Percentiles rank a stretch among this genome's conserved stretches.
Conservation (phyloP, 2,797 vertebrate genomes). For the Pseudochirops cupreus region DNA sequence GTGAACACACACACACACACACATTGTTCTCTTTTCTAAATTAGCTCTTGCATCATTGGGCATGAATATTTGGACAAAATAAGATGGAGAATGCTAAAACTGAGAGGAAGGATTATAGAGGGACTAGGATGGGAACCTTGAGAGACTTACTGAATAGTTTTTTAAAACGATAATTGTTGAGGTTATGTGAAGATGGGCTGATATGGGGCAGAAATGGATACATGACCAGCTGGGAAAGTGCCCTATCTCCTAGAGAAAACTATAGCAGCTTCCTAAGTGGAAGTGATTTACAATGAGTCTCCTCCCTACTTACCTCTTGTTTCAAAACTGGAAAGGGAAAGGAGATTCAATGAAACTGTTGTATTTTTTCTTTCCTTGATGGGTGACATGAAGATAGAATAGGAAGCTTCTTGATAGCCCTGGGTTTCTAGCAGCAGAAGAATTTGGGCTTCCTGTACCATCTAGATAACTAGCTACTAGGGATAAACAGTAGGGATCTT, state of each 20-base stretch:
- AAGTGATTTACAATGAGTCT: constrained; percentile 15
- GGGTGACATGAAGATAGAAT: constrained; percentile 15
- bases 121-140: neutral
- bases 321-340: constrained; percentile 50
- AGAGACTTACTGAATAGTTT: neutral
- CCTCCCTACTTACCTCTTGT: constrained; percentile 21
- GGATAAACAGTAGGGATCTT: neutral
- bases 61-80: neutral
- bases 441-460: neutral
- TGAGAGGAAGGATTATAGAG: neutral
- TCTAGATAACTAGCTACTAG: neutral
- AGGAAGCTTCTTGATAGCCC: neutral
- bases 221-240: neutral
- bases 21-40: neutral
- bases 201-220: constrained; percentile 40
- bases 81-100: neutral
- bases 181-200: neutral
- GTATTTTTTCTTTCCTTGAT: neutral
- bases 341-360: neutral
- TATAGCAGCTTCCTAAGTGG: constrained; percentile 14
- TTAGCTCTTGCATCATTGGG: neutral
- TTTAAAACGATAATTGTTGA: neutral
- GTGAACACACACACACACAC: neutral
- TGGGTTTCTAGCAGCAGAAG: constrained; percentile 36
- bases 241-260: constrained; percentile 12